Base-by-base conservation (phyloP, 2,113 vertebrate species). In the Sarotherodon lohbergeri region DNA sequence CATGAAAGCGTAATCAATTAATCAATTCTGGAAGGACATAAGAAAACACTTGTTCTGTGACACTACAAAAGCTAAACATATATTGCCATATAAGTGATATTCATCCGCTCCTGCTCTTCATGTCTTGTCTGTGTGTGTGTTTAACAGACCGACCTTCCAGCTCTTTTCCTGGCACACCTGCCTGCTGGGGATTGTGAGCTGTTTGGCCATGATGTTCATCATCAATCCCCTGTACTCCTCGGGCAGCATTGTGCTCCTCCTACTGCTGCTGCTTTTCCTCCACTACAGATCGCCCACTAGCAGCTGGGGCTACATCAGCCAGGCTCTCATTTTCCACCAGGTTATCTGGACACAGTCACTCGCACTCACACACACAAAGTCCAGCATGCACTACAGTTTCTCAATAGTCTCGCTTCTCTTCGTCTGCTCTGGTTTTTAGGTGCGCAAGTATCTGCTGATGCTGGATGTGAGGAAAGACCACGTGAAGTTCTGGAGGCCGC, bases 241-340 rank as follows among this genome's bases (percentile, higher is more conserved):
- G 0, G 97, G 96, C 89, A 97, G 97, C 86, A 96, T 98, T 7
- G 96, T 97, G 43, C 93, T 98, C 71, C 95, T 98, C 86, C 92
- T 97, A 3, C 88, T 98, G 59, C 95, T 98, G 10, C 96, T 97
- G 16, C 97, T 97, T 3, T 96, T 98, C 91, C 97, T 98, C 78
- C 97, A 98, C 4, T 98, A 96, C 39, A 94, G 97, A 50, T 97
- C 97, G 1, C 97, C 97, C 86, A 97, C 97, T 91, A 98, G 97
- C 95, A 98, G 97, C 92, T 98, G 98, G 98, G 98, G 98, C 90
- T 98, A 98, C 22, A 97, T 98, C 93, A 98, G 97, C 96, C 98
- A 98, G 92, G 98, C 98, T 27, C 95, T 98, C 90, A 98, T 98
- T 59, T 98, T 98, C 94, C 97, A 98, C 81, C 98, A 98, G 95